These are phyloP conservation scores for Chrysocyon brachyurus DNA, from an alignment of 2,797 vertebrate genomes.

Conservation along the genomic window DNA sequence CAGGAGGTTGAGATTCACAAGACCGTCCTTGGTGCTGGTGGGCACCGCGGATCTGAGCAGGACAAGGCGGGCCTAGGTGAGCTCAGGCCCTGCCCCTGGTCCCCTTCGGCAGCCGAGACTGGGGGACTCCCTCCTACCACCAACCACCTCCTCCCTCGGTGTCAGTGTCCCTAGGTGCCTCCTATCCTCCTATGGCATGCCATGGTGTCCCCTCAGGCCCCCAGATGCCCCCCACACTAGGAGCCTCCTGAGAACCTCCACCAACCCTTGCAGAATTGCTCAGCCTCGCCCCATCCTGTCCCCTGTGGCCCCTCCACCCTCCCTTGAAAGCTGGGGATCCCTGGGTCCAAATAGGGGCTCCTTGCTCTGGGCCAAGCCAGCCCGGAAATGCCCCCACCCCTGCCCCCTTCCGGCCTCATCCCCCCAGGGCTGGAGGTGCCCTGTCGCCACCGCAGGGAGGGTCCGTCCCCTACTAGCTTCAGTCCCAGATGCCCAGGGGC, in stretches of 20 bases:
- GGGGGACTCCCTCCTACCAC: rapidly evolving
- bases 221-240: rapidly evolving
- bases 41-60: rapidly evolving
- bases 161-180: rapidly evolving
- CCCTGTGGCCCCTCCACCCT: not conserved
- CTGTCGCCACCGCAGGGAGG: not conserved
- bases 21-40: rapidly evolving
- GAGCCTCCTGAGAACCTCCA: not conserved
- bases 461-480: rapidly evolving
- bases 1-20: not conserved
- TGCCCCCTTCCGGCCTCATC: not conserved
- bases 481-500: not conserved
- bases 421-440: rapidly evolving
- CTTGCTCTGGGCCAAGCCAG: not conserved
- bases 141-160: rapidly evolving
- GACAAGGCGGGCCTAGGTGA: rapidly evolving
- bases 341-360: not conserved
- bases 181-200: not conserved
- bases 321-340: not conserved
- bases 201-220: not conserved
- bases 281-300: no score
- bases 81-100: rapidly evolving
- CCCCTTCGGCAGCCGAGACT: rapidly evolving
- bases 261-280: rapidly evolving
- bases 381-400: not conserved